Evolutionary conservation across 2,888 invertebrate species (phyloP).

Genomic region (Pollenia amentaria): DNA sequence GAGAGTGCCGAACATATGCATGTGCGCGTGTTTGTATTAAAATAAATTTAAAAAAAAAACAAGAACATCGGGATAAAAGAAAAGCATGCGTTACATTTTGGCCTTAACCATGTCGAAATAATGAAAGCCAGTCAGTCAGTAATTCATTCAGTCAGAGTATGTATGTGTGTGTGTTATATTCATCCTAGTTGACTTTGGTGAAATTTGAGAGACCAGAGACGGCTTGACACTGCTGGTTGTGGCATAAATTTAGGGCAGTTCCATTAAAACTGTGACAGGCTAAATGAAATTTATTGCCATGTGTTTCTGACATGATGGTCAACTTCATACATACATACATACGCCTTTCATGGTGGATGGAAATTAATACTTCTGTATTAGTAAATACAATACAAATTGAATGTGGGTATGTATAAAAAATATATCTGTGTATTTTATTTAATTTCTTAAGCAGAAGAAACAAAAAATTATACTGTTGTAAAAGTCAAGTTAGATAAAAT

Average conservation of each 20-base stretch:
- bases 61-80: conserved; percentile 17
- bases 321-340: conserved; percentile 7
- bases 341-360: conserved; percentile 31
- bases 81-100: conserved; percentile 42
- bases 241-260: conserved; percentile 82
- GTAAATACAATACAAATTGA: no score
- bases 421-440: not conserved
- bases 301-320: conserved; percentile 72
- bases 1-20: not conserved
- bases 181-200: conserved; percentile 15
- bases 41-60: not conserved
- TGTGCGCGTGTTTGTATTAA: not conserved
- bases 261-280: conserved; percentile 83
- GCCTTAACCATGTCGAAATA: conserved; percentile 66
- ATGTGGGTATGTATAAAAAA: no score
- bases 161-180: conserved; percentile 16
- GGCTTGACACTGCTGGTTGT: conserved; percentile 79
- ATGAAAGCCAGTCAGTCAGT: conserved; percentile 63
- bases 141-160: conserved; percentile 20
- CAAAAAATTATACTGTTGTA: not conserved
- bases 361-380: not conserved
- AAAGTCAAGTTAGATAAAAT: not conserved
- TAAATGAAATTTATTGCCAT: conserved; percentile 80
- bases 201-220: conserved; percentile 41
- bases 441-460: not conserved